Conservation (phyloP, 2,888 invertebrate species). For the Scaptodrosophila latifasciaeformis region DNA sequence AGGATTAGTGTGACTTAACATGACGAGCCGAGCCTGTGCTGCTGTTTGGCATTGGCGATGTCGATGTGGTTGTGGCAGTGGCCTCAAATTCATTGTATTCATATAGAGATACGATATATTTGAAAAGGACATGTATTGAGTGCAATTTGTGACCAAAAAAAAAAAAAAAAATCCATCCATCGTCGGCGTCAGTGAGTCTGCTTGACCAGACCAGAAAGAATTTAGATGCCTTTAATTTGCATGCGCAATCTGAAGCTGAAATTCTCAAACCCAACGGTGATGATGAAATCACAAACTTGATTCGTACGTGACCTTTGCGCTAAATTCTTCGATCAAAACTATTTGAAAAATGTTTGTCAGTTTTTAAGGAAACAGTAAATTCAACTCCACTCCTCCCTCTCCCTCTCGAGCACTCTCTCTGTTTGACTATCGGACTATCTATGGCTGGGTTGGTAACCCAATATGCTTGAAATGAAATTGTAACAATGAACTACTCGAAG, state of each 20-base stretch:
- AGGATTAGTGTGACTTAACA: slow-evolving; percentile 59
- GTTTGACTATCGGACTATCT: no score
- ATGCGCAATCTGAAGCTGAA: no score
- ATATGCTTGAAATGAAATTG: slow-evolving; percentile 61
- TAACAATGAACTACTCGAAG: slow-evolving; percentile 51
- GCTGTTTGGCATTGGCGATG: slow-evolving; percentile 9
- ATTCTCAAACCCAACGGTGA: neutral
- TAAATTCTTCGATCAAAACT: slow-evolving; percentile 47
- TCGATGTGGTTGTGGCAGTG: no score
- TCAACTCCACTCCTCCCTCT: no score
- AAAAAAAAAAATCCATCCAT: no score
- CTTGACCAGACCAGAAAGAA: neutral
- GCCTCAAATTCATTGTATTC: no score
- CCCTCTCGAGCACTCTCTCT: no score
- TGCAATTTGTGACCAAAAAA: slow-evolving; percentile 9
- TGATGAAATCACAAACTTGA: slow-evolving; percentile 40
- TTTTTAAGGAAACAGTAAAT: no score
- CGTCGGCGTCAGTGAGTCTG: slow-evolving; percentile 29
- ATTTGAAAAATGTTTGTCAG: slow-evolving; percentile 23
- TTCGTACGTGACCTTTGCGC: slow-evolving; percentile 59
- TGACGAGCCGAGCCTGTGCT: slow-evolving; percentile 16
- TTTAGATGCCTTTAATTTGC: no score
- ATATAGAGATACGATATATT: no score
- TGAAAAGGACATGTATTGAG: no score
- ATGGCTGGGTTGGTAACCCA: slow-evolving; percentile 44